These are phyloP conservation scores for Petrophora chlorosata DNA, from an alignment of 2,888 invertebrate genomes.

Conservation along the genomic window DNA sequence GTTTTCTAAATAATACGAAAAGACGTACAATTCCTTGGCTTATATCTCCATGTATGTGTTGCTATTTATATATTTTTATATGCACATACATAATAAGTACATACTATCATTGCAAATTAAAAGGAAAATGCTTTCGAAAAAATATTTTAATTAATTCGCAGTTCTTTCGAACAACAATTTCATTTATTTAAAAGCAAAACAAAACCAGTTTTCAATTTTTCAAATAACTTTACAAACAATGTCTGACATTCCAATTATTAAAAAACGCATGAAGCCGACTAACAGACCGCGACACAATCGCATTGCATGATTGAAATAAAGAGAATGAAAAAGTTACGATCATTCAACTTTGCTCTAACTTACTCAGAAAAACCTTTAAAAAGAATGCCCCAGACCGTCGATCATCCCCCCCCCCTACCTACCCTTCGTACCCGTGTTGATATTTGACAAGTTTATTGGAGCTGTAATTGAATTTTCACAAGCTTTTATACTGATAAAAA, in stretches of 20 bases:
- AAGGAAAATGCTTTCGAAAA: too few relatives aligned
- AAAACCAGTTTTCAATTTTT: not conserved
- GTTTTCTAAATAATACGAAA: too few relatives aligned
- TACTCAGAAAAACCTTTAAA: constrained; percentile 9
- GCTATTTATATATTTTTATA: too few relatives aligned
- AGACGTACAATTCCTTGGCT: too few relatives aligned
- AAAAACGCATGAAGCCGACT: constrained; percentile 7
- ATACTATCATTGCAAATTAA: too few relatives aligned
- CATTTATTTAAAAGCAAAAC: too few relatives aligned
- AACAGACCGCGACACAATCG: not conserved
- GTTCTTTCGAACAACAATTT: too few relatives aligned
- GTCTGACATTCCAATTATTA: constrained; percentile 12
- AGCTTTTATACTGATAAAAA: constrained; percentile 64
- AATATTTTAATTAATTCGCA: too few relatives aligned
- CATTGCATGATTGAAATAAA: constrained; percentile 6
- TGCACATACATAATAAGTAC: too few relatives aligned
- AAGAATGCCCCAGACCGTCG: constrained; percentile 19
- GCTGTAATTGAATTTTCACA: constrained; percentile 69
- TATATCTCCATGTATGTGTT: too few relatives aligned
- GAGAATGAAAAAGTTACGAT: constrained; percentile 2
- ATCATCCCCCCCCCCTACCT: constrained; percentile 38
- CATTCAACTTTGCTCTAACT: constrained; percentile 5
- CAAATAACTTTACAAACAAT: not conserved
- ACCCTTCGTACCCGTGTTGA: constrained; percentile 51
- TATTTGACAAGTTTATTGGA: constrained; percentile 73